Evolutionary conservation across 2,113 vertebrate genomes (phyloP), one percentile per base, ranked within the genome.

Genomic region (Nannobrachium achirus): DNA sequence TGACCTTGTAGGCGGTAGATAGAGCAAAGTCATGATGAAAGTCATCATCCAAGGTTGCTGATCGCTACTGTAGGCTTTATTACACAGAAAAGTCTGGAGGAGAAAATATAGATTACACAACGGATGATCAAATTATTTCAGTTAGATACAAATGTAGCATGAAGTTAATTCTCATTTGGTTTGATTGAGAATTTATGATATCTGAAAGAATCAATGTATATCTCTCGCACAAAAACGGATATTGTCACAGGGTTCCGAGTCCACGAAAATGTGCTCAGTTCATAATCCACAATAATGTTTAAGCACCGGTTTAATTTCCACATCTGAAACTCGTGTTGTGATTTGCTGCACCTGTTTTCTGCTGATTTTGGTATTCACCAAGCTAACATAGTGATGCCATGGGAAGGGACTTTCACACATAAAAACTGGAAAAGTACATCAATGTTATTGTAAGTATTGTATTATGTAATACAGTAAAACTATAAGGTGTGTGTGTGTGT

Each of bases 101-200:
- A 53, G 16, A 39, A 48, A 9, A 14, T 44, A 14, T 33, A 20
- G 45, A 56, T 56, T 55, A 2, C 13, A 10, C 46, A 48, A 20
- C 69, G 16, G n/a, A 7, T 50, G 44, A 16, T 53, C 25, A 62
- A 44, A 13, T 66, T 45, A 16, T 64, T 68, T 45, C 19, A 48
- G 42, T 19, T 14, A 20, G 39, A 44, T 45, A 19, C 45, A 60
- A 81, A 81, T 76, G 78, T 78, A 81, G 78, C 69, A 73, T 33
- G 69, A 74, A 55, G 72, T 69, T 14, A 61, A 49, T n/a, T 51
- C 25, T 15, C n/a, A 59, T 16, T 13, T 44, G 56, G 14, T 66
- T 82, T 19, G 7, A 40, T 63, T 10, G 20, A 66, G 33, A 72
- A 55, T 20, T 33, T 33, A n/a, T n/a, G 25, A 33, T 33, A 33